A percentile compares a stretch with the other conserved stretches of the same genome.
These are phyloP conservation scores for Drosophila antonietae DNA, from an alignment of 2,888 invertebrate species.

Conservation along the genomic window DNA sequence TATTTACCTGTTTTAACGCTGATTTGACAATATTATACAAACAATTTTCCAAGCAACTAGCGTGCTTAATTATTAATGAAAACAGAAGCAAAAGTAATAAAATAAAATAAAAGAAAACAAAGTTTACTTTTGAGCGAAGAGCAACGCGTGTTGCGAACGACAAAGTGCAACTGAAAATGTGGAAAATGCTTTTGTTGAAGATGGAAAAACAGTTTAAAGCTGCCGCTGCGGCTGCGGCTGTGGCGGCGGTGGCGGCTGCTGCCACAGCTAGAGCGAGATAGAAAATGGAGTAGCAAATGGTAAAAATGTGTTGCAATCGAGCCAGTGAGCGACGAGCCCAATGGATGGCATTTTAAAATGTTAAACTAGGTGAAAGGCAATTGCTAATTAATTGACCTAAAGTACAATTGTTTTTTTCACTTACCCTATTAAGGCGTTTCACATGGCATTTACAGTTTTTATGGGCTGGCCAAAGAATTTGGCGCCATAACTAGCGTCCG, in stretches of 20 bases:
- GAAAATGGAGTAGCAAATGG: slow-evolving; percentile 62
- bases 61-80: slow-evolving; percentile 24
- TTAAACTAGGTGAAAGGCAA: slow-evolving; percentile 71
- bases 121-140: slow-evolving; percentile 20
- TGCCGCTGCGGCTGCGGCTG: background rate
- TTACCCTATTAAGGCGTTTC: slow-evolving; percentile 53
- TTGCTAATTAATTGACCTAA: slow-evolving; percentile 59
- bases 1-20: slow-evolving; percentile 32
- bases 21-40: slow-evolving; percentile 18
- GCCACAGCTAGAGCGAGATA: slow-evolving; percentile 42
- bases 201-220: slow-evolving; percentile 49
- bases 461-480: slow-evolving; percentile 46
- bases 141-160: slow-evolving; percentile 65
- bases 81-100: slow-evolving; percentile 6
- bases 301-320: slow-evolving; percentile 58
- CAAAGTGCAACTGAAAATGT: slow-evolving; percentile 74
- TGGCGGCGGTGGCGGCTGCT: slow-evolving; percentile 1
- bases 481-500: slow-evolving; percentile 38
- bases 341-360: slow-evolving; percentile 72
- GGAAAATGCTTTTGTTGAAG: slow-evolving; percentile 66
- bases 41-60: slow-evolving; percentile 15
- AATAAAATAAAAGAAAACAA: background rate
- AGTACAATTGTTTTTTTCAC: slow-evolving; percentile 44
- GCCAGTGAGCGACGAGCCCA: slow-evolving; percentile 36
- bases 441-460: slow-evolving; percentile 59